A percentile compares a stretch with the other conserved stretches of the same genome.
Evolutionary conservation across 2,113 vertebrate genomes (phyloP).

Genomic region (Gavia stellata): DNA sequence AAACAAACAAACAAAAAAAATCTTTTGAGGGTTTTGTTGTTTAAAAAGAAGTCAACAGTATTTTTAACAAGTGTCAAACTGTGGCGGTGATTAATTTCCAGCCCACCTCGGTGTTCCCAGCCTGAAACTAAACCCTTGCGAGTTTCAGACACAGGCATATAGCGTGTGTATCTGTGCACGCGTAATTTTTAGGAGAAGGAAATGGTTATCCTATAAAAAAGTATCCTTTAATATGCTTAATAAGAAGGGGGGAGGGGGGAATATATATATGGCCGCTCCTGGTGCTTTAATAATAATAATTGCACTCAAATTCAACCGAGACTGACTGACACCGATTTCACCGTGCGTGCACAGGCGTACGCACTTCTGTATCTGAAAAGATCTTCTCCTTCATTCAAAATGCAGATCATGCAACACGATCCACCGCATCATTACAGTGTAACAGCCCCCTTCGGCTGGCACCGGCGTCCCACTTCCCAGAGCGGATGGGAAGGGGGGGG

Average conservation of each 20-base stretch:
- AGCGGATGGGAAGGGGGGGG: background rate
- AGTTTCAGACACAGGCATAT: background rate
- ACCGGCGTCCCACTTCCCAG: conserved; percentile 41
- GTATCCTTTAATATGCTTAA: background rate
- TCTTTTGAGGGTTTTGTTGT: conserved; percentile 33
- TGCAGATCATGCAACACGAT: conserved; percentile 70
- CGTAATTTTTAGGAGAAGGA: background rate
- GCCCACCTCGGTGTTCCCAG: conserved; percentile 47
- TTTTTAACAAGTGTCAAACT: conserved; percentile 61
- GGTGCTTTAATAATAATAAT: conserved; percentile 51
- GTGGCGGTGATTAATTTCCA: conserved; percentile 51
- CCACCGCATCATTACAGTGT: conserved; percentile 59
- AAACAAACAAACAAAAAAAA: background rate
- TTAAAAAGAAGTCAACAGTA: conserved; percentile 48
- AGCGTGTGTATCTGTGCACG: background rate
- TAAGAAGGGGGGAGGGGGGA: background rate
- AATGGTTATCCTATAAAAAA: background rate
- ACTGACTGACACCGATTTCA: conserved; percentile 41
- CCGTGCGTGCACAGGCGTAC: background rate
- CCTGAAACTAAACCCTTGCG: conserved; percentile 38
- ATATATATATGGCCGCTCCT: background rate
- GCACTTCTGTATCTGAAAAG: background rate
- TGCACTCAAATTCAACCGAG: conserved; percentile 27
- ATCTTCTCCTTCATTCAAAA: conserved; percentile 74
- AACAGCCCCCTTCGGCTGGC: conserved; percentile 40